phyloP scores from a whole-genome alignment of 2,113 vertebrate species.

The Sarotherodon lohbergeri region DNA sequence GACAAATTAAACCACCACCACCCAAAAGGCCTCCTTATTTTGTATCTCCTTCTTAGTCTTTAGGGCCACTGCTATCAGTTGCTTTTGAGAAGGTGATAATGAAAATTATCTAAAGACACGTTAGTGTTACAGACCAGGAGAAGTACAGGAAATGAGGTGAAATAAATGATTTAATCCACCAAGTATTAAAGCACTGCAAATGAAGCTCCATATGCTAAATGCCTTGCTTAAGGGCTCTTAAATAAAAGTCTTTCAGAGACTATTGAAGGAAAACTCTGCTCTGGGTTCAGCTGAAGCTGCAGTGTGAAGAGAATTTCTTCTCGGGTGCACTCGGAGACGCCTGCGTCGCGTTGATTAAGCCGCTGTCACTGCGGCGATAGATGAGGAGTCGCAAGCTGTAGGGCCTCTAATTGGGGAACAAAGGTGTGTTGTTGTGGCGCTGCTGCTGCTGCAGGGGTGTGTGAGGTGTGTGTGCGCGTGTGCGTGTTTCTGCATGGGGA shows the following conservation, averaged over 20 bases:
- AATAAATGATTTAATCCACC: not conserved
- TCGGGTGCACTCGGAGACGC: not conserved
- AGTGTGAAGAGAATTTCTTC: not conserved
- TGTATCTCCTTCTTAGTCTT: not conserved
- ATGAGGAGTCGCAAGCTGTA: not conserved
- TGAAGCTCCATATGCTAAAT: not conserved
- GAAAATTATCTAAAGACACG: not conserved
- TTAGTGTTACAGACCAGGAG: not conserved
- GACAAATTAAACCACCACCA: not conserved
- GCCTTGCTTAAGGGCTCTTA: not conserved
- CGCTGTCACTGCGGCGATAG: constrained; percentile 4
- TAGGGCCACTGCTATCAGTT: not conserved
- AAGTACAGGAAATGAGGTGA: not conserved
- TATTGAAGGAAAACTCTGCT: not conserved
- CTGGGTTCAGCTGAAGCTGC: not conserved
- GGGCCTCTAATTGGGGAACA: constrained; percentile 60
- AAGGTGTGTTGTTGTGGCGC: constrained; percentile 64
- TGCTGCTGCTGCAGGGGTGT: constrained; percentile 6
- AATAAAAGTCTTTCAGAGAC: not conserved
- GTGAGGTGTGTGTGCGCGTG: not conserved
- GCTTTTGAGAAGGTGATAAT: not conserved
- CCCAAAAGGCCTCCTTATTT: not conserved
- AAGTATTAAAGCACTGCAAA: not conserved
- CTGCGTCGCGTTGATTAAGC: not conserved
- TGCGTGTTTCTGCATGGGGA: not conserved